Evolutionary conservation across 1,140 invertebrate genomes (phyloP), one percentile per base, ranked within the genome.

Genomic region (Helicorthomorpha holstii): DNA sequence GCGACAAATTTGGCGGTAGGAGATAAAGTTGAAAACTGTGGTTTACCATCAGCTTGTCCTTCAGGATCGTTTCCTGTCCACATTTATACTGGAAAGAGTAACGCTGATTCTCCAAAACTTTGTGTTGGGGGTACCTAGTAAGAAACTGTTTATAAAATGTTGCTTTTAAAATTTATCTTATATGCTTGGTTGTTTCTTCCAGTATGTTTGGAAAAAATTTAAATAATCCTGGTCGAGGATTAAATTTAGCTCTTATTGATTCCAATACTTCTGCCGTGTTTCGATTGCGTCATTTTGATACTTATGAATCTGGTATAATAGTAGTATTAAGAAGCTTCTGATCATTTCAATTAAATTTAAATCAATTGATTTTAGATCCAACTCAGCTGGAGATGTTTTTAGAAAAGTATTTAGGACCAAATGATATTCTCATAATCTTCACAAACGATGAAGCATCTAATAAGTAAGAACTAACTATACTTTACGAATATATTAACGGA

Each of bases 51-150:
- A 26, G 47, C 57, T 3, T 75, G 73, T 56, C 57, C 58, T 0
- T 54, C 57, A 0, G 56, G 64, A 43, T 58, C 60, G 27, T 69
- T 74, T 59, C 59, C 73, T 19, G 65, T 72, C 0, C 66, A 71
- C 50, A 59, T 74, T 19, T 71, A 67, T 58, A 69, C 73, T 0
- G 73, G 73, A 7, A 61, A 67, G 41, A 63, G 65, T 42, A 67
- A 72, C 54, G 62, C 59, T 34, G 65, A 66, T 50, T 59, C 65
- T 45, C 70, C 71, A 1, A 64, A 64, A 56, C 62, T 75, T n/a
- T 75, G 73, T 58, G 61, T 73, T 16, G 60, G 64, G 58, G 70
- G 71, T 27, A 67, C 66, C 63, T 69, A 73, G 72, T 74, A 60
- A 63, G 68, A 63, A 51, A 4, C 19, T 10, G 4, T 22, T 46